Base-by-base conservation (phyloP, 2,888 invertebrate genomes). In the Syrphus vitripennis region DNA sequence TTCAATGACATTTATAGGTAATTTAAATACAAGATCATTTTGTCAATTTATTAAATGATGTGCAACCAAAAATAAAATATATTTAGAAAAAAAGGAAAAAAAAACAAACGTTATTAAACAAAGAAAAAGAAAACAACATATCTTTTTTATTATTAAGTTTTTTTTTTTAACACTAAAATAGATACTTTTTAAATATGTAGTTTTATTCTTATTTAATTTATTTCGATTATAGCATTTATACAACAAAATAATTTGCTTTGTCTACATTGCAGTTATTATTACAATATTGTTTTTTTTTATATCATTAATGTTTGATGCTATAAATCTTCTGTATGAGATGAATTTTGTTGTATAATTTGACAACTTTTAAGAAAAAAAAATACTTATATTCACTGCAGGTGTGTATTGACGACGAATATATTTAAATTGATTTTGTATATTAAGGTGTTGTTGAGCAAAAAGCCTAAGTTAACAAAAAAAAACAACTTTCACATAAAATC, bases 1-100 rank as follows among this genome's bases (percentile, higher is more conserved):
- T 67, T 78, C 50, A 80, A 61, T 76, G 67, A 79, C 70, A 79
- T 65, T 79, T 37, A 72, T 26, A 67, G n/a, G 16, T 71, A 63
- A 50, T 50, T 67, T 24, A 34, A 50, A 50, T 48, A 67, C 67
- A 67, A 67, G 34, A 50, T 50, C 21, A 50, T 50, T 65, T 67
- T 67, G 48, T 67, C 67, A 31, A 16, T 34, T 67, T 24, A 34
- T 67, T 16, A 31, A 67, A 67, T 45, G 19, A 24, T 19, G 63
- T 59, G 24, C 31, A 45, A 63, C 29, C 45, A 70, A 63, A 55
- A 45, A 40, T 10, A 10, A 61, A 48, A 50, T 31, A 0, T 55
- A 16, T 29, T 34, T 59, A 14, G 21, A 48, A 71, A 53, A 37
- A 24, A 29, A 53, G n/a, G n/a, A 72, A 29, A 53, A 61, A 77